Percentiles rank a stretch among this genome's conserved stretches.
phyloP scores from a whole-genome alignment of 2,113 vertebrate species.

The Gnathonemus longibarbis region DNA sequence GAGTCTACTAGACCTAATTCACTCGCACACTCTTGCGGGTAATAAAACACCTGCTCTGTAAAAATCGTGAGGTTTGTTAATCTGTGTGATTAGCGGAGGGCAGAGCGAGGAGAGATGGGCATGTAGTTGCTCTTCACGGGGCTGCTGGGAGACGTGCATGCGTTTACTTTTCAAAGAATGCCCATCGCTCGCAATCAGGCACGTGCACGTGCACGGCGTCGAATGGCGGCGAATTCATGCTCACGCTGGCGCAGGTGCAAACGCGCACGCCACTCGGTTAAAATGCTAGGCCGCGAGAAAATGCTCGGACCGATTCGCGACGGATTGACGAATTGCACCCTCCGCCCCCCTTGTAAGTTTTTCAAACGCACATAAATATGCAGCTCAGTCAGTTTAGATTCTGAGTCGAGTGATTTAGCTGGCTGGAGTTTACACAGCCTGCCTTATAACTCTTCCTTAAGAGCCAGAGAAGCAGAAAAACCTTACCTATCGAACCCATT shows the following conservation, averaged over 20 bases:
- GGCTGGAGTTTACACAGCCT: conserved; percentile 31
- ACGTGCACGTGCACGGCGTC: background rate
- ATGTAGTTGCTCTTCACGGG: background rate
- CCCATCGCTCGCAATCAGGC: background rate
- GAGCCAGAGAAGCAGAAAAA: conserved; percentile 31
- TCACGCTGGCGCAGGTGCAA: background rate
- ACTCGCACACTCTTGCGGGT: background rate
- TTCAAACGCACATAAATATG: conserved; percentile 39
- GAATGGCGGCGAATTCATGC: background rate
- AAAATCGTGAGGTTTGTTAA: background rate
- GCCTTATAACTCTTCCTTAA: conserved; percentile 39
- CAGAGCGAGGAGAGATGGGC: background rate
- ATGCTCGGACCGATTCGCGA: conserved; percentile 4
- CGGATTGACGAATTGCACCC: conserved; percentile 29
- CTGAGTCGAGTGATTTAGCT: conserved; percentile 41
- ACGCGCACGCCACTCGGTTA: background rate
- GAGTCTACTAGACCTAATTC: background rate
- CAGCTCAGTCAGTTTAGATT: conserved; percentile 15
- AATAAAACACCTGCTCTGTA: background rate
- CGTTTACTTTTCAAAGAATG: background rate
- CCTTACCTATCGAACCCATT: conserved; percentile 35
- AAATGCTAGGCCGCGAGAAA: conserved; percentile 24
- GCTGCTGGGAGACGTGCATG: background rate
- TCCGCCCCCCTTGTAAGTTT: conserved; percentile 25
- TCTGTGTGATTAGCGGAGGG: background rate